phyloP scores from a whole-genome alignment of 92 coral and sea anemone genomes.

The Anthopleura xanthogrammica region DNA sequence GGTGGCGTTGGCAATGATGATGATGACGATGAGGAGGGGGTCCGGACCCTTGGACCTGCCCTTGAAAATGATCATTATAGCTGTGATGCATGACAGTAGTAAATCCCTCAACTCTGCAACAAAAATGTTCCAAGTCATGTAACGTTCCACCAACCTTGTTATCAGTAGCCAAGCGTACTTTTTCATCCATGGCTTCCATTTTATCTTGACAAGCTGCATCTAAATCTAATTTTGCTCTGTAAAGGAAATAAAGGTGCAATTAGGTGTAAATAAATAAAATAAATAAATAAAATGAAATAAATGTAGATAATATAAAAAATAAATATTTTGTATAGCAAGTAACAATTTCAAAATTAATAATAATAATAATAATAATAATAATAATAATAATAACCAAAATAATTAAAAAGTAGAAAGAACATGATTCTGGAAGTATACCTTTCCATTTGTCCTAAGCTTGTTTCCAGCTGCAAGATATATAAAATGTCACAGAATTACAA shows the following conservation, averaged over 20 bases:
- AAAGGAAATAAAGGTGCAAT: too few species aligned
- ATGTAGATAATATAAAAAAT: too few species aligned
- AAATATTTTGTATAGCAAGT: too few species aligned
- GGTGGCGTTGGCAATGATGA: too few species aligned
- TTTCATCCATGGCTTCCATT: slow-evolving; percentile 80
- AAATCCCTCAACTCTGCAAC: neutral
- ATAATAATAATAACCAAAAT: neutral
- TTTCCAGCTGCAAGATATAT: slow-evolving; percentile 50
- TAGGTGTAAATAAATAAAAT: too few species aligned
- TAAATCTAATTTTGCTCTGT: slow-evolving; percentile 65
- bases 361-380: neutral
- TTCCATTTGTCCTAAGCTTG: slow-evolving; percentile 66
- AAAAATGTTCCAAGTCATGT: neutral
- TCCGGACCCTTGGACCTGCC: too few species aligned
- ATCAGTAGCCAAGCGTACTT: slow-evolving; percentile 68
- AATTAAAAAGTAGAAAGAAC: neutral
- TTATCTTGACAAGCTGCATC: slow-evolving; percentile 70
- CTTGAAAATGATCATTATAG: too few species aligned
- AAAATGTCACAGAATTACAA: neutral
- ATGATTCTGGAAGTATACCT: slow-evolving; percentile 42
- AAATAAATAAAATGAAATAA: too few species aligned
- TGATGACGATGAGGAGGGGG: too few species aligned
- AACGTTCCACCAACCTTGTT: slow-evolving; percentile 50
- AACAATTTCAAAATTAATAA: too few species aligned
- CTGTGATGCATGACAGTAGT: too few species aligned